phyloP scores from a whole-genome alignment of 2,113 vertebrate genomes.

The Acinonyx jubatus region DNA sequence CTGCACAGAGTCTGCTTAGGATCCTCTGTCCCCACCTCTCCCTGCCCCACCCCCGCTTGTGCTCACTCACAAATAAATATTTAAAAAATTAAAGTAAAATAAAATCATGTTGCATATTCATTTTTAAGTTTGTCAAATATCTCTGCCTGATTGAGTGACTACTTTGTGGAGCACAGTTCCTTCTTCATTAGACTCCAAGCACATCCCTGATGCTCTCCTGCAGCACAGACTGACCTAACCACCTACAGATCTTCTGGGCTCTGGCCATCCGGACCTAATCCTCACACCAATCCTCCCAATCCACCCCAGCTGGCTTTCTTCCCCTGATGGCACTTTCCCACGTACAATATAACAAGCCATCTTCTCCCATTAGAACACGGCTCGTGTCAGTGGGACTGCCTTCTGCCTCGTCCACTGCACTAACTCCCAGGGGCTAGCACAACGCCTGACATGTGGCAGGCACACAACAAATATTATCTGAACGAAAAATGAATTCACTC shows the following conservation, averaged over 20 bases:
- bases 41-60: too few species aligned
- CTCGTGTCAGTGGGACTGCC: rapidly evolving
- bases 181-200: not conserved
- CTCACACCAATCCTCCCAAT: not conserved
- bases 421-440: not conserved
- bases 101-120: not conserved
- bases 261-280: not conserved
- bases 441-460: rapidly evolving
- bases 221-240: not conserved
- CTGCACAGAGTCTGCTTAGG: too few species aligned
- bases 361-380: not conserved
- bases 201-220: not conserved
- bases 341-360: rapidly evolving
- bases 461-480: not conserved
- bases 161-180: not conserved
- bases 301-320: rapidly evolving
- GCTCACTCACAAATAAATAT: too few species aligned
- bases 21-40: too few species aligned
- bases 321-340: not conserved
- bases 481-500: not conserved
- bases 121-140: not conserved
- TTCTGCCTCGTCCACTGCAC: not conserved
- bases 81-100: too few species aligned
- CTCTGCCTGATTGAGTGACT: not conserved
- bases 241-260: not conserved